Evolutionary conservation across 2,113 vertebrate genomes (phyloP).

Genomic region (Theristicus caerulescens): DNA sequence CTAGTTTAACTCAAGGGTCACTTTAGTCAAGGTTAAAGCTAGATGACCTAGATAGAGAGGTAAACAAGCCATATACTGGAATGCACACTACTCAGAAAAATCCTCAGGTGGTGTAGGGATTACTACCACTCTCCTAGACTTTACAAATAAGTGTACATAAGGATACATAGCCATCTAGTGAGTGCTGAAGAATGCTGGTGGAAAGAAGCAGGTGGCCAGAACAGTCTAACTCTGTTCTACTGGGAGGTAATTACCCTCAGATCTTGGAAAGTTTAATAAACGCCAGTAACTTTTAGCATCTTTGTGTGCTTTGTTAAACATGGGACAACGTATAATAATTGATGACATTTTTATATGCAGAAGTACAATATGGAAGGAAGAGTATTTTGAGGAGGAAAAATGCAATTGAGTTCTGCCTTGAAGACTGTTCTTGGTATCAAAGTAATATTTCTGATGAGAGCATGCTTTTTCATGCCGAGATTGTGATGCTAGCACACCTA

Average conservation of each 20-base stretch:
- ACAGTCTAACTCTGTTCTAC: background rate
- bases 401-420: background rate
- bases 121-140: background rate
- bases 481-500: background rate
- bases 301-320: background rate
- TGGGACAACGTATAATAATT: background rate
- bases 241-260: background rate
- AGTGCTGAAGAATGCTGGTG: background rate
- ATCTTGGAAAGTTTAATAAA: background rate
- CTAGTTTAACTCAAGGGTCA: background rate
- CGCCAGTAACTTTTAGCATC: background rate
- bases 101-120: background rate
- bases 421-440: background rate
- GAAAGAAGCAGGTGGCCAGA: background rate
- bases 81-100: background rate
- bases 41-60: background rate
- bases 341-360: background rate
- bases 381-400: background rate
- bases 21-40: background rate
- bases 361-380: background rate
- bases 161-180: slow-evolving; percentile 35
- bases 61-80: background rate
- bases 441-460: background rate
- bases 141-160: background rate
- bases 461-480: background rate